These are phyloP conservation scores for Silurus asotus DNA, from an alignment of 2,113 vertebrate species.

Conservation along the genomic window DNA sequence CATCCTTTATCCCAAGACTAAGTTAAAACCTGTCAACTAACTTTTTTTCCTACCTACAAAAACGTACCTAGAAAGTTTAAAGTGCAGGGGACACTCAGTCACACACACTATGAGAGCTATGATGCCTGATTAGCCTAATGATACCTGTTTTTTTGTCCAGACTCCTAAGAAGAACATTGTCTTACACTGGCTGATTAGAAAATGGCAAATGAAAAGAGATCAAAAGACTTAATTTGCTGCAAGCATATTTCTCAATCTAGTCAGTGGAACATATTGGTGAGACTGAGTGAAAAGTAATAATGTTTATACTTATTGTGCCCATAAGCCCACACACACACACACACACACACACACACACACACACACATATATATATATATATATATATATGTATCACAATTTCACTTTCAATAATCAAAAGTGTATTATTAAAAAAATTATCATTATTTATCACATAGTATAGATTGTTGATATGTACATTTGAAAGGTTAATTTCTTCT, in stretches of 20 bases:
- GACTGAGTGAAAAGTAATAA: conserved; percentile 3
- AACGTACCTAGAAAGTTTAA: conserved; percentile 18
- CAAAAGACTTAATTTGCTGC: conserved; percentile 23
- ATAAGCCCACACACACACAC: neutral
- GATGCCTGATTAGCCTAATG: conserved; percentile 51
- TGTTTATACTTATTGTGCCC: conserved; percentile 13
- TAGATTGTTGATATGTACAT: conserved; percentile 65
- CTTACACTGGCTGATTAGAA: conserved; percentile 35
- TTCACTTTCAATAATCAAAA: conserved; percentile 16
- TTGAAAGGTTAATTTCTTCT: conserved; percentile 61
- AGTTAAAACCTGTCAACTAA: conserved; percentile 37
- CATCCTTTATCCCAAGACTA: conserved; percentile 36
- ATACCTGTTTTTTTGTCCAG: conserved; percentile 59
- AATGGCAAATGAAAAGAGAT: conserved; percentile 27
- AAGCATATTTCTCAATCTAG: neutral
- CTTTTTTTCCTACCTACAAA: conserved; percentile 14
- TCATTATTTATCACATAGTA: neutral
- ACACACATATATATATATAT: neutral
- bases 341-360: no score
- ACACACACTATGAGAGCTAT: conserved; percentile 9
- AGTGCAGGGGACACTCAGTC: conserved; percentile 13
- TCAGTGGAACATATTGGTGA: neutral
- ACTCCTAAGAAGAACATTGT: conserved; percentile 43
- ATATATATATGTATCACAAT: neutral
- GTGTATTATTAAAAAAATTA: neutral